Percentiles rank a stretch among this genome's conserved stretches.
Evolutionary conservation across 2,888 invertebrate genomes (phyloP).

Genomic region (Aleiodes alternator): DNA sequence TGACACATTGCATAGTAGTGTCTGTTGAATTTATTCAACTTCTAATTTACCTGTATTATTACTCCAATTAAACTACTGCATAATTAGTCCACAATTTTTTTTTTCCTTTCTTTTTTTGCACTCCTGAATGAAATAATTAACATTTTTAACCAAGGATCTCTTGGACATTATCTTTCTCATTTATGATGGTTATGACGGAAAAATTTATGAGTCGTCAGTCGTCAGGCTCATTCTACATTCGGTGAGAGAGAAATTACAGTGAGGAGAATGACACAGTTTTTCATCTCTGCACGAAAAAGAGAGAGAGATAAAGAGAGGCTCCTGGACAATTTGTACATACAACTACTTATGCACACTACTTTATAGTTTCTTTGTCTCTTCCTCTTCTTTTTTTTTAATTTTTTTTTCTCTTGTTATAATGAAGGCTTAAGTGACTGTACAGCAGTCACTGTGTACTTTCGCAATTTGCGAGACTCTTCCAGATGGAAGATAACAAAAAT

Average conservation of each 20-base stretch:
- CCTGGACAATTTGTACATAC: slow-evolving; percentile 18
- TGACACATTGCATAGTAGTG: too few relatives aligned
- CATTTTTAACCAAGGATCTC: slow-evolving; percentile 8
- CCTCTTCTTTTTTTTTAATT: not conserved
- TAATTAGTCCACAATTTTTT: too few relatives aligned
- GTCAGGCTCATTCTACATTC: slow-evolving; percentile 49
- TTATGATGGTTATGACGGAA: slow-evolving; percentile 30
- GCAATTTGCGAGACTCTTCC: slow-evolving; percentile 30
- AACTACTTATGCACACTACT: slow-evolving; percentile 30
- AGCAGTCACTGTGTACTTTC: slow-evolving; percentile 14
- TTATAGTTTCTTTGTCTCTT: slow-evolving; percentile 1
- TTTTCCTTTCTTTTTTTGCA: too few relatives aligned
- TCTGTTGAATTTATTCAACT: too few relatives aligned
- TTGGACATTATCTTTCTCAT: slow-evolving; percentile 24
- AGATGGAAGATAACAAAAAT: slow-evolving; percentile 38
- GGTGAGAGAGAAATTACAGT: slow-evolving; percentile 51
- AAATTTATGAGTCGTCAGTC: slow-evolving; percentile 41
- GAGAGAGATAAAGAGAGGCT: not conserved
- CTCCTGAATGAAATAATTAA: too few relatives aligned
- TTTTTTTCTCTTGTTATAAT: slow-evolving; percentile 1
- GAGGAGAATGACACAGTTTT: slow-evolving; percentile 7
- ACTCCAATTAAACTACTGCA: too few relatives aligned
- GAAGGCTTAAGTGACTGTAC: slow-evolving; percentile 20
- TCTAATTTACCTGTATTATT: too few relatives aligned
- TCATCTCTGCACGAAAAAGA: not conserved